Evolutionary conservation across 2,797 vertebrate genomes (phyloP).

Genomic region (Notamacropus eugenii): DNA sequence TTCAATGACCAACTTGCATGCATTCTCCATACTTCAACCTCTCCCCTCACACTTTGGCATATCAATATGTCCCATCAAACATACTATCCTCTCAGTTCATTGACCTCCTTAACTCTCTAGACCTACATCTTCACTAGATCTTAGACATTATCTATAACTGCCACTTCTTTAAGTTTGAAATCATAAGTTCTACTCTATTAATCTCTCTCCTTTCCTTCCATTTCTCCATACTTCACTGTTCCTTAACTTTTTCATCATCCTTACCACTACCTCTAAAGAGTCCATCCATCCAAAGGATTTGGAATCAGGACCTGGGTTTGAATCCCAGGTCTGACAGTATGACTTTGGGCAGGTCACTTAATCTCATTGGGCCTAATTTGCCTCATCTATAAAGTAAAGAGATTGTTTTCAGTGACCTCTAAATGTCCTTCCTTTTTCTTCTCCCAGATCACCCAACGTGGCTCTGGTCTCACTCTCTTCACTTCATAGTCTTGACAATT

Average conservation of each 20-base stretch:
- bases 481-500: neutral
- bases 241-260: neutral
- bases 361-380: neutral
- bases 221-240: neutral
- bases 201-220: neutral
- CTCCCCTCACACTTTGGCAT: neutral
- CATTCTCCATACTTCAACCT: neutral
- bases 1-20: neutral
- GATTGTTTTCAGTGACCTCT: neutral
- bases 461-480: neutral
- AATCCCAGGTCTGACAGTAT: neutral
- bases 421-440: neutral
- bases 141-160: neutral
- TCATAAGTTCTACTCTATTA: neutral
- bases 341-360: neutral
- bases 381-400: neutral
- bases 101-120: neutral
- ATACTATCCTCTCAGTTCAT: neutral
- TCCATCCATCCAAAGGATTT: neutral
- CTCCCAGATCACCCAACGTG: neutral
- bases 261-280: neutral
- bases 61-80: neutral
- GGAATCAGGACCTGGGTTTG: neutral
- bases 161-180: neutral
- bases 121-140: neutral